Conservation (phyloP, 2,113 vertebrate genomes). For the Porphyrio hochstetteri region DNA sequence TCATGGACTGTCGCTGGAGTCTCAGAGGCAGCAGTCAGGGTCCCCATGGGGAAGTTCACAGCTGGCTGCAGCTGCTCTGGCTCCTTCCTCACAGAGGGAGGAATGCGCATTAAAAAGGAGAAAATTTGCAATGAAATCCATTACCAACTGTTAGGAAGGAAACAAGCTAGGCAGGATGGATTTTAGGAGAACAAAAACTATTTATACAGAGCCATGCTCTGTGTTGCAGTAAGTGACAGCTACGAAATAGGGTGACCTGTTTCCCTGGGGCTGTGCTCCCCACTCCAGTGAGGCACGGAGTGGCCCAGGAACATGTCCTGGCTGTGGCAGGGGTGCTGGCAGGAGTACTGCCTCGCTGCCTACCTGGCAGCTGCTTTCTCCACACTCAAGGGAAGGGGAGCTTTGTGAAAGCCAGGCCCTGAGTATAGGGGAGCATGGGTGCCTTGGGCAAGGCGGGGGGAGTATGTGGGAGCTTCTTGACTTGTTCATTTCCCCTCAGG, state of each 20-base stretch:
- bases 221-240: not conserved
- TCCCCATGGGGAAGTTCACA: not conserved
- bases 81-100: not conserved
- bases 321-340: not conserved
- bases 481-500: not conserved
- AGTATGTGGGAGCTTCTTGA: not conserved
- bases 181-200: not conserved
- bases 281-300: accelerated
- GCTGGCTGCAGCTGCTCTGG: conserved; percentile 38
- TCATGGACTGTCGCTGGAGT: not conserved
- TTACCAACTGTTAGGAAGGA: conserved; percentile 2
- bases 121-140: not conserved
- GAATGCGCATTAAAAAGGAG: not conserved
- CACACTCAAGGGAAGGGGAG: not conserved
- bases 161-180: not conserved
- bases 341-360: not conserved
- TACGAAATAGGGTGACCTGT: not conserved
- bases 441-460: not conserved
- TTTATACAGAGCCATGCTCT: not conserved
- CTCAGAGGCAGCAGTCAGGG: not conserved
- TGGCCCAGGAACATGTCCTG: not conserved
- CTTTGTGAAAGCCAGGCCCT: not conserved
- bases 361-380: not conserved
- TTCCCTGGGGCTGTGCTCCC: not conserved
- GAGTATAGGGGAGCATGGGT: not conserved